Evolutionary conservation across 2,113 vertebrate genomes (phyloP).

Genomic region (Shinisaurus crocodilurus): DNA sequence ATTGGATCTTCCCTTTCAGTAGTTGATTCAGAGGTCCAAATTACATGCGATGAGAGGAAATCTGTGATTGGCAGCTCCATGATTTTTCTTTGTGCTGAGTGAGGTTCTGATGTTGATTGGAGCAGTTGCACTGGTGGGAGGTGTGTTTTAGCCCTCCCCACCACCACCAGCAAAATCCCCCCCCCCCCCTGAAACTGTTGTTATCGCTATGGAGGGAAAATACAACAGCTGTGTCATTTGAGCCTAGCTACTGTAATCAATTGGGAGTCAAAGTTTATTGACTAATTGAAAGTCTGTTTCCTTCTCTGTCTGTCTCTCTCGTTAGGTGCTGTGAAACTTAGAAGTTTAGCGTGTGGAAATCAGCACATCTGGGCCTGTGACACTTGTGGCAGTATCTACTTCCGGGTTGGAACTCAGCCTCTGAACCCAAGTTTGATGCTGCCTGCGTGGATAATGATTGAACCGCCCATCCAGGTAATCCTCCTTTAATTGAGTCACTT

Average conservation of each 20-base stretch:
- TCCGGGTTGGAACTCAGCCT: constrained; percentile 96
- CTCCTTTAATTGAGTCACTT: neutral
- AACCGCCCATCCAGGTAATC: constrained; percentile 89
- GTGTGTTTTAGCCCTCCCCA: neutral
- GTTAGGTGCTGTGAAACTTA: constrained; percentile 85
- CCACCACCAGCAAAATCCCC: no score
- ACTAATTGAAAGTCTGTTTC: neutral
- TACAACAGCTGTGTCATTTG: neutral
- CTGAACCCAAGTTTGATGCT: constrained; percentile 98
- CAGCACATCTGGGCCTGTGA: constrained; percentile 98
- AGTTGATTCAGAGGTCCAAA: neutral
- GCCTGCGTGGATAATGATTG: constrained; percentile 96
- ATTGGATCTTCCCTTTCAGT: neutral
- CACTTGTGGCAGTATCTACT: constrained; percentile 89
- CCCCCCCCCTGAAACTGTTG: no score
- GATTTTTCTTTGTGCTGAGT: neutral
- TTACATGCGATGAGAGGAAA: neutral
- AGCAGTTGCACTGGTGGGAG: neutral
- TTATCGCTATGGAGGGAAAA: neutral
- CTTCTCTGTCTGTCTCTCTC: constrained; percentile 3
- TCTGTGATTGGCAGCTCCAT: neutral
- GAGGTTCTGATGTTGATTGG: neutral
- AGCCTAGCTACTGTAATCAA: neutral
- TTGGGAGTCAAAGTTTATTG: neutral
- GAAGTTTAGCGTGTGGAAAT: constrained; percentile 90